Base-by-base conservation (phyloP, 2,113 vertebrate genomes). In the Peromyscus maniculatus region DNA sequence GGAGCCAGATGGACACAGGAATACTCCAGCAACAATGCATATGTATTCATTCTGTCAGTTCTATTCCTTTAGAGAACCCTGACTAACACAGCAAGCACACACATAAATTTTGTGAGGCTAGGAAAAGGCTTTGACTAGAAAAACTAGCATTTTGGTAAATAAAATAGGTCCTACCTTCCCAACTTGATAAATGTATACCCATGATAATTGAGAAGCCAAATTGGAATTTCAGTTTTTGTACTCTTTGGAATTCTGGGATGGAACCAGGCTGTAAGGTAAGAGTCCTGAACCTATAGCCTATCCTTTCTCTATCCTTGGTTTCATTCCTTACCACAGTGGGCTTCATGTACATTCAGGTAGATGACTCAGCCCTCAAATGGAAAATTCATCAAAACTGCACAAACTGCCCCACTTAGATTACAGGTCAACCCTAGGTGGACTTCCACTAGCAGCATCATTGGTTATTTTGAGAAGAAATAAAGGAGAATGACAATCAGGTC, bases 81-180 rank as follows among this genome's bases (percentile, higher is more conserved):
- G 13, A 49, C 75, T 78, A 31, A 46, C 24, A 78, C 12, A 89
- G 9, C 2, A 75, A 90, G 55, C 13, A 33, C 78, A 49, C 12
- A 16, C n/a, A 22, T 36, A 93, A 88, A 33, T 77, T 94, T 88
- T 96, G 49, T 49, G 49, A 84, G 57, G 19, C 62, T 80, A n/a
- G 24, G 69, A 83, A 36, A 57, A 91, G 52, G 49, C 46, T 75
- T 83, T 93, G 15, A 28, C 46, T 24, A 79, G 55, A 83, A 67
- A 89, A 91, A 62, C n/a, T 78, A 78, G 57, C 36, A 89, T 87
- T 87, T 4, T 67, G 28, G n/a, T 87, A 49, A 94, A 69, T 80
- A 62, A 82, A 90, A 36, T 19, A 67, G 75, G 8, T 24, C 64
- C 31, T 28, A 8, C 36, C 24, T 67, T 94, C 8, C 17, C 67